Conservation (phyloP, 2,113 vertebrate species). For the Archilochus colubris region DNA sequence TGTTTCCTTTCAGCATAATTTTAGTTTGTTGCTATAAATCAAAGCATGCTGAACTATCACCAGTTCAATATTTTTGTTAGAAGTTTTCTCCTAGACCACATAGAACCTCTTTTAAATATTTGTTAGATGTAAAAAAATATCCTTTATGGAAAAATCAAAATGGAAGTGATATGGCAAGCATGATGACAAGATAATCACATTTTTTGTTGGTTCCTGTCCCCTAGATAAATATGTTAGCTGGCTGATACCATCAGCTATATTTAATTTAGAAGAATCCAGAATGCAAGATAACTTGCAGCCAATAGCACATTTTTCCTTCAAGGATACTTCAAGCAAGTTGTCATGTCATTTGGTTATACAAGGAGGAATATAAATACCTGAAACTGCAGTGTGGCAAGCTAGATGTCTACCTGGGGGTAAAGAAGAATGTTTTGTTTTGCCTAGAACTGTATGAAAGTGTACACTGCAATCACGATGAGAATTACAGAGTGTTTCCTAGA, state of each 20-base stretch:
- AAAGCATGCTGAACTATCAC: neutral
- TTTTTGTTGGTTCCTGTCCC: neutral
- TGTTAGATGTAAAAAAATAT: neutral
- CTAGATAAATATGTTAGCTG: neutral
- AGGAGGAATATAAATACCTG: slow-evolving; percentile 2
- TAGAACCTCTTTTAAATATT: neutral
- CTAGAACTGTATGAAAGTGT: neutral
- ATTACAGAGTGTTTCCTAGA: neutral
- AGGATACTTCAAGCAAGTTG: slow-evolving; percentile 60
- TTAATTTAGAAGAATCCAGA: slow-evolving; percentile 22
- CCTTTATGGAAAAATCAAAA: neutral
- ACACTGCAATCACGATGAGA: neutral
- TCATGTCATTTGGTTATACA: slow-evolving; percentile 40
- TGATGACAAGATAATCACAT: neutral
- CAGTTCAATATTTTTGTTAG: neutral
- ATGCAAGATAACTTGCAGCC: neutral
- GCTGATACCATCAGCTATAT: slow-evolving; percentile 15
- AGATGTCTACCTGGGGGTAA: neutral
- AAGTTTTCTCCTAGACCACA: neutral
- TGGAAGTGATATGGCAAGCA: neutral
- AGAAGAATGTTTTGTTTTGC: slow-evolving; percentile 11
- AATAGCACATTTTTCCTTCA: slow-evolving; percentile 23
- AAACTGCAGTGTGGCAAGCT: neutral
- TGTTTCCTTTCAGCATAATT: neutral
- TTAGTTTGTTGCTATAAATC: neutral